Conservation (phyloP, 1,140 invertebrate species). For the Heterodera schachtii region DNA sequence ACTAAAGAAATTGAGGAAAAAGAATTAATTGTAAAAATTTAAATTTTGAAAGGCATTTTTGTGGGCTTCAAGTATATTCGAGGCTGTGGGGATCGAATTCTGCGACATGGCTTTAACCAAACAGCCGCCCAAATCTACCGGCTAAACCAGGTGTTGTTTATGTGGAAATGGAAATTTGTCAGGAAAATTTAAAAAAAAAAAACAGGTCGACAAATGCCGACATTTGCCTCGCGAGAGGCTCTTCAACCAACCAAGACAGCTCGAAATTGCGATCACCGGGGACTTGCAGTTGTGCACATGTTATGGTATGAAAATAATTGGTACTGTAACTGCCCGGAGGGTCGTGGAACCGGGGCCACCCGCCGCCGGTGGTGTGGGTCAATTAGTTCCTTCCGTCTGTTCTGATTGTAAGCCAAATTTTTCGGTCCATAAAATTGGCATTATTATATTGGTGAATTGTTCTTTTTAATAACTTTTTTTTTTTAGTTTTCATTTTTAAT, state of each 20-base stretch:
- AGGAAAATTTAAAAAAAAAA: no score
- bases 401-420: no score
- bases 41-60: constrained; percentile 56
- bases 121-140: constrained; percentile 60
- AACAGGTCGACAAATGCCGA: constrained; percentile 57
- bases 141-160: constrained; percentile 56
- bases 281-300: constrained; percentile 46
- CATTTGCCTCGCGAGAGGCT: constrained; percentile 51
- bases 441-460: no score
- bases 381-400: no score
- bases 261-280: constrained; percentile 44
- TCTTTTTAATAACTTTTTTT: no score
- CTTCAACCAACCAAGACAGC: constrained; percentile 52
- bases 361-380: no score
- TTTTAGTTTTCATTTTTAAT: no score
- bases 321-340: neutral
- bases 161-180: no score
- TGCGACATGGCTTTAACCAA: constrained; percentile 60
- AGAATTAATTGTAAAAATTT: constrained; percentile 19
- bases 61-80: constrained; percentile 64
- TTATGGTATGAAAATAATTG: constrained; percentile 35
- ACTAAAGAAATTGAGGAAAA: no score
- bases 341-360: no score
- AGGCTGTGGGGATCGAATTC: constrained; percentile 56
- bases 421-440: no score